A percentile compares a stretch with the other conserved stretches of the same genome.
Evolutionary conservation across 2,797 vertebrate species (phyloP).

Genomic region (Vipera latastei): DNA sequence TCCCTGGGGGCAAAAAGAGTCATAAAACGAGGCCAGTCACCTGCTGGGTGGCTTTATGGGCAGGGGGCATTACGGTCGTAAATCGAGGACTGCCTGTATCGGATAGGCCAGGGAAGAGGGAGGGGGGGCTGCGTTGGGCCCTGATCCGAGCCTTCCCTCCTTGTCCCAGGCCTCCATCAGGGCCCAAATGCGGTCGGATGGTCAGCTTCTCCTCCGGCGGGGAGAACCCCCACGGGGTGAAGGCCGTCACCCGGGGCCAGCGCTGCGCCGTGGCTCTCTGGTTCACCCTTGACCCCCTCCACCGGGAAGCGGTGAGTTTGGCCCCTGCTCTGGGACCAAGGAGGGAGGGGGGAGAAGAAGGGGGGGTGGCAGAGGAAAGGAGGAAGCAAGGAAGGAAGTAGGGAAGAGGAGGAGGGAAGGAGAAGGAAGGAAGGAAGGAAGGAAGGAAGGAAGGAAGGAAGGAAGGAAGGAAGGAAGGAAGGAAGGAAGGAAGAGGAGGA

Average conservation of each 20-base stretch:
- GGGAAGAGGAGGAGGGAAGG: neutral
- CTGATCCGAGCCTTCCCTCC: neutral
- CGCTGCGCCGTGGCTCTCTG: conserved; percentile 93
- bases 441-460: no score
- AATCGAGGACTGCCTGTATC: neutral
- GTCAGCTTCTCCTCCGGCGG: conserved; percentile 95
- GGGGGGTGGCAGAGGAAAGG: fast-evolving
- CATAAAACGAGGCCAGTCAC: no score
- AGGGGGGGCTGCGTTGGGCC: fast-evolving
- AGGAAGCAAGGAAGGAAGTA: neutral
- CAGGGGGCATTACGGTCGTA: neutral
- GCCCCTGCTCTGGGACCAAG: neutral
- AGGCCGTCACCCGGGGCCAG: conserved; percentile 91
- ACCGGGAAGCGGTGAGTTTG: conserved; percentile 88
- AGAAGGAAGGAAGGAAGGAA: no score
- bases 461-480: no score
- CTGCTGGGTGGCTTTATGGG: no score
- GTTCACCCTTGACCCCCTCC: conserved; percentile 95
- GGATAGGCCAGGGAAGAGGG: neutral
- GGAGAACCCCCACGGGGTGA: conserved; percentile 96
- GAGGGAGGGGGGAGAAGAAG: no score
- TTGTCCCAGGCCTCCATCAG: conserved; percentile 87
- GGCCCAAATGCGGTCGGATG: conserved; percentile 91
- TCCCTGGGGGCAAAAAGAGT: no score
- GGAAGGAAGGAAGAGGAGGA: no score